phyloP scores from a whole-genome alignment of 2,113 vertebrate genomes.

The Raja brachyura region DNA sequence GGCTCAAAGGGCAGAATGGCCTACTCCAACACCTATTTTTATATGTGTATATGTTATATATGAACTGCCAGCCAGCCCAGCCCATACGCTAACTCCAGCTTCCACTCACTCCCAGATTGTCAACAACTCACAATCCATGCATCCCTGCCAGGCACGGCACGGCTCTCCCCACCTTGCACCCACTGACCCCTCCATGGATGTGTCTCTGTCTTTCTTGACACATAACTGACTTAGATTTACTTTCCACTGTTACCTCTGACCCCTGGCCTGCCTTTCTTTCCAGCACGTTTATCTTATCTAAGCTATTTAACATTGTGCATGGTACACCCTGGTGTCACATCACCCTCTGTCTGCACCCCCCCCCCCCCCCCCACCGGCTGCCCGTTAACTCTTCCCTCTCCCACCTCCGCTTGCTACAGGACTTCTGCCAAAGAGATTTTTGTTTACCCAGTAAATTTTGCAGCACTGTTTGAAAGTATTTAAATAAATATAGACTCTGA shows the following conservation, averaged over 20 bases:
- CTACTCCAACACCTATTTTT: too few relatives aligned
- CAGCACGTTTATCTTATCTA: conserved; percentile 22
- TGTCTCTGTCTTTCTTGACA: background rate
- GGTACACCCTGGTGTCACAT: conserved; percentile 21
- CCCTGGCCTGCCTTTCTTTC: background rate
- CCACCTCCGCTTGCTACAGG: background rate
- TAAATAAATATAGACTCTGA: background rate
- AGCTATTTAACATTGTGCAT: conserved; percentile 8
- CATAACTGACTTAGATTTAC: background rate
- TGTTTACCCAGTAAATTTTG: background rate
- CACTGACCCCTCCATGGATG: background rate
- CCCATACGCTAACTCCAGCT: too few relatives aligned
- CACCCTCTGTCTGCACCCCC: background rate
- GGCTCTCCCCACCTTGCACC: background rate
- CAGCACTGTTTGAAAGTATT: background rate
- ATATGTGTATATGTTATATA: too few relatives aligned
- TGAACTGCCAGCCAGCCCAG: too few relatives aligned
- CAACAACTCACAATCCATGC: too few relatives aligned
- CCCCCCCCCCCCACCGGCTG: background rate
- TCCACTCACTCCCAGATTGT: too few relatives aligned
- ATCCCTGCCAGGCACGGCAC: too few relatives aligned
- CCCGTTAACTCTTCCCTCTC: conserved; percentile 1
- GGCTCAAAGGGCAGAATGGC: too few relatives aligned
- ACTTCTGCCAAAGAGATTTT: background rate
- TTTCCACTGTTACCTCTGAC: conserved; percentile 10